These are phyloP conservation scores for Carcharodon carcharias DNA, from an alignment of 2,797 vertebrate species.

Conservation along the genomic window DNA sequence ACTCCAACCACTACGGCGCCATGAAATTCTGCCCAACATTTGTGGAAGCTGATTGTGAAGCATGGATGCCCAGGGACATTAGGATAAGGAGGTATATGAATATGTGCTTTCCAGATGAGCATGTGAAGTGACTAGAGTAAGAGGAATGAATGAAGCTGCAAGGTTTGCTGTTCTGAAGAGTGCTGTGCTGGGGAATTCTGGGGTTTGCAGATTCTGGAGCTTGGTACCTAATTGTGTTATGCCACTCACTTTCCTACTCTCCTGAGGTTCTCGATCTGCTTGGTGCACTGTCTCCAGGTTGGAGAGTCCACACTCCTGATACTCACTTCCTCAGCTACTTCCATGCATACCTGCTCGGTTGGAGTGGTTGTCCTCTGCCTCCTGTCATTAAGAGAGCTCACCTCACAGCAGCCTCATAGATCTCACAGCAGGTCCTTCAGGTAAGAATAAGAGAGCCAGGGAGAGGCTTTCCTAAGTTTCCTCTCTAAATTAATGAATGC, in stretches of 20 bases:
- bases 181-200: background rate
- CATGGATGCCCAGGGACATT: background rate
- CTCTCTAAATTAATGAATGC: background rate
- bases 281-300: background rate
- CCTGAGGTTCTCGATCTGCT: background rate
- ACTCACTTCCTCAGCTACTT: background rate
- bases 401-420: too few species aligned
- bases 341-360: background rate
- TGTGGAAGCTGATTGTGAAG: background rate
- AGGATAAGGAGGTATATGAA: background rate
- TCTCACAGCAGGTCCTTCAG: too few species aligned
- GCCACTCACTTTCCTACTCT: background rate
- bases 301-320: background rate
- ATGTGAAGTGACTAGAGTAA: background rate
- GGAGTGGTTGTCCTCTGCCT: too few species aligned
- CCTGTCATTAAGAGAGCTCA: background rate
- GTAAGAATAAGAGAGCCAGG: too few species aligned
- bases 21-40: background rate
- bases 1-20: too few species aligned
- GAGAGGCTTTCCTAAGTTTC: too few species aligned
- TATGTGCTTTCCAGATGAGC: background rate
- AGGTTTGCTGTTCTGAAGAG: background rate
- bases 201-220: background rate
- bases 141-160: background rate
- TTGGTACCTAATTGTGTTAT: background rate